Percentiles rank a stretch among this genome's conserved stretches.
These are phyloP conservation scores for Brachyptera putata DNA, from an alignment of 2,888 invertebrate genomes.

Conservation along the genomic window DNA sequence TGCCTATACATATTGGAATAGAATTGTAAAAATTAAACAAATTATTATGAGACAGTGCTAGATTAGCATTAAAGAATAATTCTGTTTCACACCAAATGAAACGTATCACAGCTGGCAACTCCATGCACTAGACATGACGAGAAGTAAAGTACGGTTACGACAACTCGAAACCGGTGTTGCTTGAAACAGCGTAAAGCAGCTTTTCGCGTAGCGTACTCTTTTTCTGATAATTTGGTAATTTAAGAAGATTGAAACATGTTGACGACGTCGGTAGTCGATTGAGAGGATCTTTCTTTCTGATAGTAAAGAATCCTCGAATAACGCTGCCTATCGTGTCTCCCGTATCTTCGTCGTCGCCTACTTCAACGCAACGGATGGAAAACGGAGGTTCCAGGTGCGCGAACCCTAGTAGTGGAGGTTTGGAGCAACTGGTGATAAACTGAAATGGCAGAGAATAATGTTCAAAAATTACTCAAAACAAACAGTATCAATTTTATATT, in stretches of 20 bases:
- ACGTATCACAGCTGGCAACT: slow-evolving; percentile 24
- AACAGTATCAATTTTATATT: too few species aligned
- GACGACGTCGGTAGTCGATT: slow-evolving; percentile 97
- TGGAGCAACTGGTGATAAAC: slow-evolving; percentile 95
- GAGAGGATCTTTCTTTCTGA: slow-evolving; percentile 89
- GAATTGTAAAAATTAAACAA: too few species aligned
- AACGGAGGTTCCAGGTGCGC: slow-evolving; percentile 96
- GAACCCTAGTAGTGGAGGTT: slow-evolving; percentile 93
- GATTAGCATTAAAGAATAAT: too few species aligned
- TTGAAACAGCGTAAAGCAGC: slow-evolving; percentile 92
- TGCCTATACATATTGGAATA: too few species aligned
- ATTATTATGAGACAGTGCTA: too few species aligned
- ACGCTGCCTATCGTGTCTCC: slow-evolving; percentile 89
- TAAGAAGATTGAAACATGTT: slow-evolving; percentile 97
- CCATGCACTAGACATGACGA: too few species aligned
- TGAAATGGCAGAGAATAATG: slow-evolving; percentile 44
- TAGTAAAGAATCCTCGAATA: slow-evolving; percentile 95
- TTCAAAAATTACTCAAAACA: too few species aligned
- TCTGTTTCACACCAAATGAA: too few species aligned
- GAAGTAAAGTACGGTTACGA: slow-evolving; percentile 61
- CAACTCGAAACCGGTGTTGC: slow-evolving; percentile 98
- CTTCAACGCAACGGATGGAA: slow-evolving; percentile 98
- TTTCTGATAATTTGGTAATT: slow-evolving; percentile 97
- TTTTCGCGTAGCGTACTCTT: slow-evolving; percentile 93
- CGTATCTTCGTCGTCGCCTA: slow-evolving; percentile 94